Evolutionary conservation across 2,797 vertebrate genomes (phyloP), one percentile per base, ranked within the genome.

Genomic region (Anisognathus igniventris): DNA sequence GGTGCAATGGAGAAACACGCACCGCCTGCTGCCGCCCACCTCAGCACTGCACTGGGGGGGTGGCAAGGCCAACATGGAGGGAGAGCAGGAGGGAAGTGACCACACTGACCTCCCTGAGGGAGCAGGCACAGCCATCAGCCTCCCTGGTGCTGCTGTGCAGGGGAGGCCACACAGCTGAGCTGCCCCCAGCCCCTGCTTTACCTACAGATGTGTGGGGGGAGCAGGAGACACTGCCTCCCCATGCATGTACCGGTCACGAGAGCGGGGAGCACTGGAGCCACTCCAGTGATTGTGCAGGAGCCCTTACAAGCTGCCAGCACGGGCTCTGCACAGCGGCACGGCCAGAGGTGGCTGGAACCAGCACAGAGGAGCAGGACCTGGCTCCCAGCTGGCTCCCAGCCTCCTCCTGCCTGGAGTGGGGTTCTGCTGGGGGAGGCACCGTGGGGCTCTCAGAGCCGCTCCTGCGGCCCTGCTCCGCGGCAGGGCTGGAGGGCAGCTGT

Each of bases 61-160:
- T 10, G n/a, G 40, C 1, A 0, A 48, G 57, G 73, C 50, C 3
- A 21, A 14, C 35, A 30, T 0, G 0, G 57, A 45, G 15, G 15
- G 40, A 65, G 10, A 60, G 28, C 18, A 21, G 65, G 47, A 72
- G 31, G 23, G 22, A 30, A 13, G 47, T 0, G 23, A 48, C 54
- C 42, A 8, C 33, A 50, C 33, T 7, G 53, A 58, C 62, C 27
- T 61, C 50, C 9, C 35, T 3, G 50, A 57, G 65, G 60, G 39
- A 28, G 65, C 3, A 2, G 33, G 37, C 40, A 37, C 60, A 67
- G 79, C 65, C 5, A 42, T 12, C 1, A 1, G 51, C 25, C 33
- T 47, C 73, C 62, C 51, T 9, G 14, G 53, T 21, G 47, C 66
- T 31, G 5, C 66, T 57, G 53, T 1, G 27, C 22, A 35, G 71